These are phyloP conservation scores for Aphyosemion australe DNA, from an alignment of 2,113 vertebrate species.

Conservation along the genomic window DNA sequence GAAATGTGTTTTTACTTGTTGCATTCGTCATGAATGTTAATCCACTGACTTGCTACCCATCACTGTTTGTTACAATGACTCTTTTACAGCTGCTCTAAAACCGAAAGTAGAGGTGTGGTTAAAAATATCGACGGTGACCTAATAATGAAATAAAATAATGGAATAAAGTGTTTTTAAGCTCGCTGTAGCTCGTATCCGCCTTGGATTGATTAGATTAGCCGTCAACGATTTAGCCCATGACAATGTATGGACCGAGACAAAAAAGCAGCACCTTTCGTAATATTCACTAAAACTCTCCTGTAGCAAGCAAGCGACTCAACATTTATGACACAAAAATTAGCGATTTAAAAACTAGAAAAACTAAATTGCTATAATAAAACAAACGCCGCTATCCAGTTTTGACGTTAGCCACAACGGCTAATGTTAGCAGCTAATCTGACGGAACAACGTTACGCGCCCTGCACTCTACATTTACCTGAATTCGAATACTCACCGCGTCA, in stretches of 20 bases:
- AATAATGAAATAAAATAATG: too few species aligned
- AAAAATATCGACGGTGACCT: too few species aligned
- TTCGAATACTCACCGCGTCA: constrained; percentile 43
- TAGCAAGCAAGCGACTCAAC: fast-evolving
- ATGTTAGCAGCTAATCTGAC: constrained; percentile 37
- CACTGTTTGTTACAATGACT: too few species aligned
- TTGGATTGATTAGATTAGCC: background rate
- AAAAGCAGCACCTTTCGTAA: background rate
- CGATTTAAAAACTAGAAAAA: background rate
- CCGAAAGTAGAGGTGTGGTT: too few species aligned
- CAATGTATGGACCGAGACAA: background rate
- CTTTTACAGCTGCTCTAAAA: too few species aligned
- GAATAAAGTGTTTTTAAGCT: background rate
- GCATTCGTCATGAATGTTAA: too few species aligned
- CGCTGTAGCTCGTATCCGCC: background rate
- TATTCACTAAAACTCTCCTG: background rate
- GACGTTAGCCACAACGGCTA: constrained; percentile 47
- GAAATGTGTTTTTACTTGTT: too few species aligned
- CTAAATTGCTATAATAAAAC: constrained; percentile 66
- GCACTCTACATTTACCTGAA: background rate
- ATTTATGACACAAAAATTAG: background rate
- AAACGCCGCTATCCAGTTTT: constrained; percentile 47
- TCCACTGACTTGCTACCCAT: too few species aligned
- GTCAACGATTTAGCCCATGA: background rate
- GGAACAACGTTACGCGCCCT: too few species aligned